A percentile compares a stretch with the other conserved stretches of the same genome.
Evolutionary conservation across 2,888 invertebrate species (phyloP).

Genomic region (Mechanitis messenoides): DNA sequence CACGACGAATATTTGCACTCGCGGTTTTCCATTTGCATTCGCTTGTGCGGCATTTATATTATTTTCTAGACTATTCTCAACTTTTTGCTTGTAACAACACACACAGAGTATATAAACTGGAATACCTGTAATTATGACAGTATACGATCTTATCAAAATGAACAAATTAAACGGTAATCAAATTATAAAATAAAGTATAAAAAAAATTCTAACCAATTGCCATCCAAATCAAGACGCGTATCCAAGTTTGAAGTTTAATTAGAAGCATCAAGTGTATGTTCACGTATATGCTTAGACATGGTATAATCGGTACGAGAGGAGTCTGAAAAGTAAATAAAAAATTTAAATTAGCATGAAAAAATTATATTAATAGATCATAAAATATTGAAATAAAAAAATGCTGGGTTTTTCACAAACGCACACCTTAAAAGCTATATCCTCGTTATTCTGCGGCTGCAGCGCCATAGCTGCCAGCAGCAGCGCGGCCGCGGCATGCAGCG

Average conservation of each 20-base stretch:
- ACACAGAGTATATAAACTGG: constrained; percentile 58
- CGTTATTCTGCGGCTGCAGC: constrained; percentile 52
- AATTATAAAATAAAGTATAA: neutral
- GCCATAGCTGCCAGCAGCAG: constrained; percentile 48
- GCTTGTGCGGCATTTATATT: constrained; percentile 39
- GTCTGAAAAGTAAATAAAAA: constrained; percentile 73
- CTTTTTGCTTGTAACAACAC: constrained; percentile 48
- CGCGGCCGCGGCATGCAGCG: constrained; percentile 44
- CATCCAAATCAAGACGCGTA: constrained; percentile 90
- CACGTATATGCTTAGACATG: constrained; percentile 86
- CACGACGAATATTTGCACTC: constrained; percentile 62
- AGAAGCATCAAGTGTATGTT: constrained; percentile 92
- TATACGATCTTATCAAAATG: neutral
- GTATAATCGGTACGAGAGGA: constrained; percentile 88
- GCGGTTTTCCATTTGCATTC: constrained; percentile 52
- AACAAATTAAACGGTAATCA: neutral
- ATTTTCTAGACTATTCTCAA: constrained; percentile 35
- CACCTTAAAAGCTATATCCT: constrained; percentile 54
- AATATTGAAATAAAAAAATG: neutral
- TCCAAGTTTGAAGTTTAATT: constrained; percentile 86
- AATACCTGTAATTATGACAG: constrained; percentile 50
- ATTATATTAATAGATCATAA: neutral
- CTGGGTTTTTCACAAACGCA: neutral
- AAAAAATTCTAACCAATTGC: constrained; percentile 77
- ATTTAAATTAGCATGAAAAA: constrained; percentile 3